Percentiles rank a stretch among this genome's conserved stretches.
These are phyloP conservation scores for Cataglyphis livida DNA, from an alignment of 2,888 invertebrate genomes.

Conservation along the genomic window DNA sequence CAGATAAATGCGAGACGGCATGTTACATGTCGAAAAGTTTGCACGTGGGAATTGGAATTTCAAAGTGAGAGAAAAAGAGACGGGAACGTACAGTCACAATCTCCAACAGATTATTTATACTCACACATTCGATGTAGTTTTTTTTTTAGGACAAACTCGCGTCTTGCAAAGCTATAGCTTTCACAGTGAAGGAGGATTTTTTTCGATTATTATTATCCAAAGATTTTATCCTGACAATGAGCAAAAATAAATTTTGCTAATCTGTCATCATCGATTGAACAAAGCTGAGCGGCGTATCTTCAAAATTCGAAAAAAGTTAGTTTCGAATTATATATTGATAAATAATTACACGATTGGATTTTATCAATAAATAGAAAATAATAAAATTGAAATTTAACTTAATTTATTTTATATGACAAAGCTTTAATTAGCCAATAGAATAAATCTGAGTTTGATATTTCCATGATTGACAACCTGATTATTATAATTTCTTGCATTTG, in stretches of 20 bases:
- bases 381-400: not conserved
- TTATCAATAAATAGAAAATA: not conserved
- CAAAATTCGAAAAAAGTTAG: not conserved
- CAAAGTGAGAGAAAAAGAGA: not conserved
- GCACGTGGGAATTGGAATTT: conserved; percentile 48
- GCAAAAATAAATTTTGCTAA: not conserved
- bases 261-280: not conserved
- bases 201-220: not conserved
- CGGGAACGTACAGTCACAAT: conserved; percentile 2
- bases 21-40: conserved; percentile 52
- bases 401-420: not conserved
- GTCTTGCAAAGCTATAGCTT: not conserved
- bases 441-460: not conserved
- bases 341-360: not conserved
- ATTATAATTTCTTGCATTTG: not conserved
- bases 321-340: not conserved
- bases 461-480: not conserved
- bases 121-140: not conserved
- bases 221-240: not conserved
- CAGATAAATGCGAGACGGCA: conserved; percentile 41
- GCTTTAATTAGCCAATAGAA: not conserved
- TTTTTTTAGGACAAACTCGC: not conserved
- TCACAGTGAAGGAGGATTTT: not conserved
- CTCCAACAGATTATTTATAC: conserved; percentile 40
- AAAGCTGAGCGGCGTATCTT: not conserved